These are phyloP conservation scores for Campaea margaritaria DNA, from an alignment of 2,888 invertebrate genomes.

Conservation along the genomic window DNA sequence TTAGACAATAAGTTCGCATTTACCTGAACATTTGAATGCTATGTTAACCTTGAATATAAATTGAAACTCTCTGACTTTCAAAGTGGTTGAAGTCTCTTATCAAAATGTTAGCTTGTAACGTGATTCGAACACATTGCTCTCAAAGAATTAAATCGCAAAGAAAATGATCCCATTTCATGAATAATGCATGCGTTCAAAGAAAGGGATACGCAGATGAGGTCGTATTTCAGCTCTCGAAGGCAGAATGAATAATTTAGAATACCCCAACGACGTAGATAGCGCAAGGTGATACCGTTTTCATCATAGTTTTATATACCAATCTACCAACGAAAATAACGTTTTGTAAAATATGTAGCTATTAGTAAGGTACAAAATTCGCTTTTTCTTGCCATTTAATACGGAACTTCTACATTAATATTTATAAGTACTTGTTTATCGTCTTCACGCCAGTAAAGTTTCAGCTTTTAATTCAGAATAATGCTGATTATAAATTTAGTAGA, in stretches of 20 bases:
- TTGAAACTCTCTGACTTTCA: background rate
- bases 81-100: background rate
- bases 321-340: background rate
- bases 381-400: too few species aligned
- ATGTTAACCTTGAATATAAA: constrained; percentile 1
- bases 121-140: constrained; percentile 33
- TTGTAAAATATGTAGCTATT: background rate
- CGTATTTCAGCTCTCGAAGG: constrained; percentile 68
- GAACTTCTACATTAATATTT: too few species aligned
- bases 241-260: constrained; percentile 73
- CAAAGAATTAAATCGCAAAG: constrained; percentile 61
- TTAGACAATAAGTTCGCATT: too few species aligned
- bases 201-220: constrained; percentile 71
- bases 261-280: constrained; percentile 38
- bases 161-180: constrained; percentile 67
- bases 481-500: too few species aligned
- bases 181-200: constrained; percentile 72
- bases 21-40: too few species aligned
- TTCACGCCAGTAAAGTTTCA: too few species aligned
- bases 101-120: constrained; percentile 13
- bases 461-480: too few species aligned
- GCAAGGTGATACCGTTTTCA: constrained; percentile 12
- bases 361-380: too few species aligned
- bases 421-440: too few species aligned
- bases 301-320: constrained; percentile 3